phyloP scores from a whole-genome alignment of 1,140 invertebrate genomes.

The Drosophila sucinea region DNA sequence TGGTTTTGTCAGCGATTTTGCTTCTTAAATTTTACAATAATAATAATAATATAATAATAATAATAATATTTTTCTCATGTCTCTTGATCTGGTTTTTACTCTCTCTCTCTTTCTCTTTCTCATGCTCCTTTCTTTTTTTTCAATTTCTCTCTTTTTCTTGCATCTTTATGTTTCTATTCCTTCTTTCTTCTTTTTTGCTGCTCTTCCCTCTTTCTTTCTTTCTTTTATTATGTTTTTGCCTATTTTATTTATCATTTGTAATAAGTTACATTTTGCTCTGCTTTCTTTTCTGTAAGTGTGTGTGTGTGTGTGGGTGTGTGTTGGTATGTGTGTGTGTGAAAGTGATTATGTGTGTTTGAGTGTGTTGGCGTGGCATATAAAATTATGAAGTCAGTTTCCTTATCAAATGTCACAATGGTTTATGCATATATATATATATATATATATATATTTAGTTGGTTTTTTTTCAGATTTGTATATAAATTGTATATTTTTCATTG shows the following conservation, averaged over 20 bases:
- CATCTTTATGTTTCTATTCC: constrained; percentile 1
- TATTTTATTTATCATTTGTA: not conserved
- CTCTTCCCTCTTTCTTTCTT: not conserved
- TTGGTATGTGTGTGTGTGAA: constrained; percentile 37
- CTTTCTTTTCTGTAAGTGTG: constrained; percentile 34
- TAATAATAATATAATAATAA: constrained; percentile 70
- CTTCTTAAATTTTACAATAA: constrained; percentile 77
- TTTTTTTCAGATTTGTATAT: constrained; percentile 57
- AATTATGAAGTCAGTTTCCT: constrained; percentile 71
- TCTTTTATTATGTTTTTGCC: not conserved
- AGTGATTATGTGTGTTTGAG: constrained; percentile 28
- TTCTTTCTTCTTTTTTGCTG: constrained; percentile 43
- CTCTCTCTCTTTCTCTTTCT: constrained; percentile 21
- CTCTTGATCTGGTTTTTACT: constrained; percentile 75
- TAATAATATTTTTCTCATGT: constrained; percentile 76
- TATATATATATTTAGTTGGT: constrained; percentile 34
- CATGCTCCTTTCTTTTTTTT: constrained; percentile 48
- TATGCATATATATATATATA: constrained; percentile 64
- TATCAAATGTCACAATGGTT: constrained; percentile 75
- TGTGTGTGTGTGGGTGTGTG: constrained; percentile 28
- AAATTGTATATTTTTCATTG: constrained; percentile 79
- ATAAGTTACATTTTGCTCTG: constrained; percentile 50
- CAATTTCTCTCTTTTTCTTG: constrained; percentile 25
- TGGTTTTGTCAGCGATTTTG: constrained; percentile 82
- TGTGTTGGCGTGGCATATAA: constrained; percentile 74